A percentile compares a stretch with the other conserved stretches of the same genome.
Evolutionary conservation across 1,140 invertebrate species (phyloP).

Genomic region (Eciton burchellii): DNA sequence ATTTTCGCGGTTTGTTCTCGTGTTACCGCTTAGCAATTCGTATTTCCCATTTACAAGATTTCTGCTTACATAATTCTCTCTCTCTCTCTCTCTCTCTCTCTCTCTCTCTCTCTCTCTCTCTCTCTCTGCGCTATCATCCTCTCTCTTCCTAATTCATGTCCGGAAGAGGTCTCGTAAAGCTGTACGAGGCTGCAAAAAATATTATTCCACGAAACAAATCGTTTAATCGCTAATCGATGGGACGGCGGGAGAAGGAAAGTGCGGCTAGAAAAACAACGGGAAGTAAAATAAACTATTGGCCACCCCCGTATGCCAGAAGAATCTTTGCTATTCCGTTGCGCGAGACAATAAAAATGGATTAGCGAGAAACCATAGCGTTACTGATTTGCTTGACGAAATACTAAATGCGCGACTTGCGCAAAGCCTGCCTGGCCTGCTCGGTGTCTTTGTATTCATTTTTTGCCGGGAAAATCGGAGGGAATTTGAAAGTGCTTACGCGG

Average conservation of each 20-base stretch:
- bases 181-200: background rate
- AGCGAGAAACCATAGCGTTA: background rate
- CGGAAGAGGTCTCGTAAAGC: background rate
- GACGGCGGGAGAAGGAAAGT: slow-evolving; percentile 1
- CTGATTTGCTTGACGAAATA: background rate
- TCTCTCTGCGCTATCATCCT: background rate
- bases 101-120: background rate
- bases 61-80: too few species aligned
- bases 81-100: too few species aligned
- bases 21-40: too few species aligned
- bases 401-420: too few species aligned
- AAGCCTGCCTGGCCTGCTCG: background rate
- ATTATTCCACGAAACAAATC: background rate
- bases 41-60: too few species aligned
- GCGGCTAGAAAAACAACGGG: background rate
- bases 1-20: too few species aligned
- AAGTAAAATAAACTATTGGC: slow-evolving; percentile 36
- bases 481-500: background rate
- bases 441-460: background rate
- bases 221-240: background rate
- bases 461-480: background rate
- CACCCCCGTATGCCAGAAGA: background rate
- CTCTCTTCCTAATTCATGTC: background rate
- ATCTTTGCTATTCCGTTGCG: background rate
- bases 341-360: slow-evolving; percentile 1